phyloP scores from a whole-genome alignment of 2,888 invertebrate species.

The Trisateles emortualis region DNA sequence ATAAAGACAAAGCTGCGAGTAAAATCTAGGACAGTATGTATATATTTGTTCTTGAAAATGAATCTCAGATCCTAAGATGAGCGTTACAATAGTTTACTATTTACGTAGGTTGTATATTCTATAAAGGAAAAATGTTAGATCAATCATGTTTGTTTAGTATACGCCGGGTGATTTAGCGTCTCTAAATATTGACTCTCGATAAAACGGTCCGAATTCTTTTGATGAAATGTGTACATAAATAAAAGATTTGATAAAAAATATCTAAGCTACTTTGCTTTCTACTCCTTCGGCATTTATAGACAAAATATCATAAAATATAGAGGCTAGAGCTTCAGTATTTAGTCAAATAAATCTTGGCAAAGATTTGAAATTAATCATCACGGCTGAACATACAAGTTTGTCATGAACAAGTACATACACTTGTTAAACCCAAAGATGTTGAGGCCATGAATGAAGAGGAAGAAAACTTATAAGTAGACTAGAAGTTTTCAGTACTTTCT shows the following conservation, averaged over 20 bases:
- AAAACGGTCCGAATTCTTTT: constrained; percentile 17
- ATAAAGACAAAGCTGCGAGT: no score
- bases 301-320: not conserved
- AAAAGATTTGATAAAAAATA: constrained; percentile 13
- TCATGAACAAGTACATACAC: no score
- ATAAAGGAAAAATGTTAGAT: constrained; percentile 11
- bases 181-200: constrained; percentile 17
- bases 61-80: not conserved
- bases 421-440: no score
- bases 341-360: no score
- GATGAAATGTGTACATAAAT: constrained; percentile 18
- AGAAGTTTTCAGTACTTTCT: not conserved
- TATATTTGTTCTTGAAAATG: not conserved
- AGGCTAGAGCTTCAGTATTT: not conserved
- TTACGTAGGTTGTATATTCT: constrained; percentile 9
- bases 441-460: no score
- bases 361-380: no score
- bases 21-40: no score
- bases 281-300: not conserved
- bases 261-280: not conserved
- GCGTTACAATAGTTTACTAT: not conserved
- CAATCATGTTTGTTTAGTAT: constrained; percentile 19
- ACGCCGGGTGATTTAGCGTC: constrained; percentile 9
- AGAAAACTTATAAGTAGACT: no score
- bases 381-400: no score